Percentiles rank a stretch among this genome's conserved stretches.
phyloP scores from a whole-genome alignment of 2,797 vertebrate genomes.

The Aeoliscus strigatus region DNA sequence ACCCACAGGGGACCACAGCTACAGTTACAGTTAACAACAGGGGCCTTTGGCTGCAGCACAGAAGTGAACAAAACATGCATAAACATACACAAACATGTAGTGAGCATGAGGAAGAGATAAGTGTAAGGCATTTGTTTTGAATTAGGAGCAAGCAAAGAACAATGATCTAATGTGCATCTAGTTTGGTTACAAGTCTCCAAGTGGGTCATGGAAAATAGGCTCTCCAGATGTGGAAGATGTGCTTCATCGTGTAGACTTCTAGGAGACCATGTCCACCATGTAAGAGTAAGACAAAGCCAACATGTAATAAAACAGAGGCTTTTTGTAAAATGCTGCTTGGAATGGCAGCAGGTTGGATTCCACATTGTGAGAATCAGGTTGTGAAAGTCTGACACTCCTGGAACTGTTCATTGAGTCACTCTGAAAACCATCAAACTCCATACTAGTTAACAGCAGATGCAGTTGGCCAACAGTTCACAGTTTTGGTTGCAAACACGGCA shows the following conservation, averaged over 20 bases:
- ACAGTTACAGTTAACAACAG: constrained; percentile 28
- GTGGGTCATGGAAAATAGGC: constrained; percentile 34
- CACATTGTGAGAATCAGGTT: constrained; percentile 6
- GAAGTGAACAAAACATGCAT: constrained; percentile 40
- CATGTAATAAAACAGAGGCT: constrained; percentile 9
- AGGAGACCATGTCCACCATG: constrained; percentile 12
- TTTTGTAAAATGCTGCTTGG: too few relatives aligned
- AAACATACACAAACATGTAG: constrained; percentile 41
- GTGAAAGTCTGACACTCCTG: constrained; percentile 12
- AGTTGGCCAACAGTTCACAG: constrained; percentile 16
- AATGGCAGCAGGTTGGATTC: constrained; percentile 7
- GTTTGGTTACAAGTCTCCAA: constrained; percentile 37
- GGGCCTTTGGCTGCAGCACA: constrained; percentile 22
- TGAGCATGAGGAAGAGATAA: constrained; percentile 19
- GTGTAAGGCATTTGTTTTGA: constrained; percentile 49
- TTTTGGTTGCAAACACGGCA: constrained; percentile 28
- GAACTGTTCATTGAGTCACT: constrained; percentile 28
- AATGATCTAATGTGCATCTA: constrained; percentile 44
- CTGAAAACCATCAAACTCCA: constrained; percentile 43
- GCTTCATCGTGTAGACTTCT: constrained; percentile 6
- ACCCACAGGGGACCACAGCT: constrained; percentile 47
- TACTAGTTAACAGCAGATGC: constrained; percentile 42
- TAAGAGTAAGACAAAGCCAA: background rate
- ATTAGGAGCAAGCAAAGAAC: constrained; percentile 49
- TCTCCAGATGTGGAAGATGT: constrained; percentile 38